These are phyloP conservation scores for Malurus melanocephalus DNA, from an alignment of 2,113 vertebrate species.

Conservation along the genomic window DNA sequence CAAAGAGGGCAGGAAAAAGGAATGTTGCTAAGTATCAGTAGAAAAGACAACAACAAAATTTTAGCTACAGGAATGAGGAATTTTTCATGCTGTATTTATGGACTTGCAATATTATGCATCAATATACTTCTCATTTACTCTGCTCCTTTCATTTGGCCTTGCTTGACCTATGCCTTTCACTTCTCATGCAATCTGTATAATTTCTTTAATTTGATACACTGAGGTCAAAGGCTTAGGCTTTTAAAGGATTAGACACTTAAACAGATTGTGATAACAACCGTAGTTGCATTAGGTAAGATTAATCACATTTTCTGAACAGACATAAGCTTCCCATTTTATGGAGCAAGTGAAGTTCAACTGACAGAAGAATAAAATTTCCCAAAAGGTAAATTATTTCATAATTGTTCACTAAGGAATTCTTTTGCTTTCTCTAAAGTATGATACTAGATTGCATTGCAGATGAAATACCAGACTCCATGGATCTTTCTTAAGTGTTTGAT, in stretches of 20 bases:
- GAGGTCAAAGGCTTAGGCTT: conserved; percentile 1
- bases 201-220: conserved; percentile 41
- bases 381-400: neutral
- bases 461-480: neutral
- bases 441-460: neutral
- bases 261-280: neutral
- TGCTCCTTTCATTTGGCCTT: neutral
- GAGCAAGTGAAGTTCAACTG: neutral
- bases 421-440: neutral
- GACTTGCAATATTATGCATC: neutral
- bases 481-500: neutral
- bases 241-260: conserved; percentile 32
- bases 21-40: neutral
- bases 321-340: neutral
- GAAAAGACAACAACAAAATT: neutral
- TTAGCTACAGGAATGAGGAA: neutral
- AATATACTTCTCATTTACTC: neutral
- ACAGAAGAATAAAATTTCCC: conserved; percentile 12
- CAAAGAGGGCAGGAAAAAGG: neutral
- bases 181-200: neutral
- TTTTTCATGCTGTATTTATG: neutral
- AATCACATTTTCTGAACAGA: neutral
- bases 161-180: conserved; percentile 1
- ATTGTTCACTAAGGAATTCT: neutral
- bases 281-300: conserved; percentile 9